Conservation (phyloP, 1,140 invertebrate species). For the Drosophila kurseongensis region DNA sequence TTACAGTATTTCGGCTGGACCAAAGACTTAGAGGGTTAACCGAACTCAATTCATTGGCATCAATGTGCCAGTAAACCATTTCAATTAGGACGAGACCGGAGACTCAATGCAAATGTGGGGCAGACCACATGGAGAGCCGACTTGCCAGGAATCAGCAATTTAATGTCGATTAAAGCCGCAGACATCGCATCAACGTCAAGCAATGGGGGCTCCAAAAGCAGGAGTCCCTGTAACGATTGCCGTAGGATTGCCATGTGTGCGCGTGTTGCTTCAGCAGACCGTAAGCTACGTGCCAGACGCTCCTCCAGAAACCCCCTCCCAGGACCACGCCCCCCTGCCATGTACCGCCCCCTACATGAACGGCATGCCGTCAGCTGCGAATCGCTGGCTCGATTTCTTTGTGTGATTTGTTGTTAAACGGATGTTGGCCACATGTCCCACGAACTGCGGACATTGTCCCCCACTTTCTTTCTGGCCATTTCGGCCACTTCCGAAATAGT, state of each 20-base stretch:
- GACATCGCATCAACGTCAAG: constrained; percentile 23
- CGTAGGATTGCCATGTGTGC: constrained; percentile 40
- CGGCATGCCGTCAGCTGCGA: constrained; percentile 46
- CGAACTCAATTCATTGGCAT: constrained; percentile 8
- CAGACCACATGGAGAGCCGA: constrained; percentile 41
- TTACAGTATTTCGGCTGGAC: not conserved
- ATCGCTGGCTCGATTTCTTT: constrained; percentile 41
- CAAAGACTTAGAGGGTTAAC: constrained; percentile 7
- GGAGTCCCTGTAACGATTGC: constrained; percentile 32
- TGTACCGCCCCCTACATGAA: constrained; percentile 24
- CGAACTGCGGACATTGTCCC: constrained; percentile 58
- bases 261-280: constrained; percentile 65
- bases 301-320: not conserved
- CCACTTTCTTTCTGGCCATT: constrained; percentile 1
- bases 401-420: constrained; percentile 69
- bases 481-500: constrained; percentile 34
- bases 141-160: constrained; percentile 44
- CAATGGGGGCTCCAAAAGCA: constrained; percentile 30
- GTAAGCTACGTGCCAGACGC: constrained; percentile 61
- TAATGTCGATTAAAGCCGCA: constrained; percentile 52
- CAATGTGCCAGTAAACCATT: constrained; percentile 33
- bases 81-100: constrained; percentile 31
- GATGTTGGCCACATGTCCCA: constrained; percentile 68
- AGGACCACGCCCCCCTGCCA: not conserved
- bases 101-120: constrained; percentile 39